These are phyloP conservation scores for Canis aureus DNA, from an alignment of 2,113 vertebrate species.

Conservation along the genomic window DNA sequence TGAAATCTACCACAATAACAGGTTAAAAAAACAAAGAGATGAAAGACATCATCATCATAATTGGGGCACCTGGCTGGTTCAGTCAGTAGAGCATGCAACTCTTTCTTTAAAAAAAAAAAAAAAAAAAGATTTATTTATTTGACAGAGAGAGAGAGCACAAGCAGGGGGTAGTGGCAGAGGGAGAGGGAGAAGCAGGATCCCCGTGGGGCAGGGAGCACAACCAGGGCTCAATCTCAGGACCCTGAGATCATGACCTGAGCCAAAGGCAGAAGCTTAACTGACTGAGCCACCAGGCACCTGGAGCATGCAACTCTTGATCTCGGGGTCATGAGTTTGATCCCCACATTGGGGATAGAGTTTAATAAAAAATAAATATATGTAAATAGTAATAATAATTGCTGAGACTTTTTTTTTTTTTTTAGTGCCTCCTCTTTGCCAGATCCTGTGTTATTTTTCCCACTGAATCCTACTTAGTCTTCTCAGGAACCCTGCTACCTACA, in stretches of 20 bases:
- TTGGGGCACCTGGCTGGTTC: background rate
- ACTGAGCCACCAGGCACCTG: no score
- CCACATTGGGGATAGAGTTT: background rate
- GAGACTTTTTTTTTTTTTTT: background rate
- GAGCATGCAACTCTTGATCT: background rate
- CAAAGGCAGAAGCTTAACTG: no score
- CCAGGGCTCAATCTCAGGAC: no score
- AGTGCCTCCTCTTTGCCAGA: background rate
- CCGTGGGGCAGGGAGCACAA: no score
- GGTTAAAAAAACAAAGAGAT: slow-evolving; percentile 3
- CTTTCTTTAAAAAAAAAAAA: no score
- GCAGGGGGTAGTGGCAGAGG: no score
- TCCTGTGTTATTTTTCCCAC: background rate
- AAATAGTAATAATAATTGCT: background rate
- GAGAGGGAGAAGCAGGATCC: no score
- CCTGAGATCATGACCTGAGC: no score
- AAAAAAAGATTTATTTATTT: background rate
- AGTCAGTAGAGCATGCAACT: background rate
- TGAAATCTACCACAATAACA: slow-evolving; percentile 3
- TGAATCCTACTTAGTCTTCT: slow-evolving; percentile 27
- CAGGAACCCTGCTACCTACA: background rate
- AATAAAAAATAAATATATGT: background rate
- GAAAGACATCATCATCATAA: background rate
- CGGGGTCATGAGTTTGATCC: background rate
- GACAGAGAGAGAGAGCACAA: no score